These are phyloP conservation scores for Pelobates fuscus DNA, from an alignment of 2,113 vertebrate species.

Conservation along the genomic window DNA sequence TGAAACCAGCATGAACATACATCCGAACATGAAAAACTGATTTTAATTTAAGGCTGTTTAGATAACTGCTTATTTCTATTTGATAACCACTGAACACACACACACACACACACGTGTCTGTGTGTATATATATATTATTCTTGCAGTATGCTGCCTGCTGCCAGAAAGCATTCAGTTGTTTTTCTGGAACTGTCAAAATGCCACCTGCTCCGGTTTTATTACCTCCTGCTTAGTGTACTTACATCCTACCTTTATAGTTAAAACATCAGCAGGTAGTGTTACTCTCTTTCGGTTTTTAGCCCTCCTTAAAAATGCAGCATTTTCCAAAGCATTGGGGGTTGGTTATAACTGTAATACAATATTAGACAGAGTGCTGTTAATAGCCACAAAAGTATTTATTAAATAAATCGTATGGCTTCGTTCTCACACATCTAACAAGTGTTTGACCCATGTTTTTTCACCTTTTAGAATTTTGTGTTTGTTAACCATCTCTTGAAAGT, in stretches of 20 bases:
- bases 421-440: background rate
- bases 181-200: background rate
- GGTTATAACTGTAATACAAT: background rate
- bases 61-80: background rate
- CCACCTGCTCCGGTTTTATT: background rate
- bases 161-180: background rate
- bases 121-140: no score
- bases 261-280: background rate
- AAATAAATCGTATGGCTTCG: no score
- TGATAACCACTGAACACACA: background rate
- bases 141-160: no score
- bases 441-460: background rate
- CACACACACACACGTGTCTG: no score
- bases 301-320: background rate
- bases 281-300: background rate
- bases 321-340: background rate
- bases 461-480: background rate
- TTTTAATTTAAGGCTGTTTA: background rate
- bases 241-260: conserved; percentile 1
- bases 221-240: background rate
- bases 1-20: background rate
- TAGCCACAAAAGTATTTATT: background rate
- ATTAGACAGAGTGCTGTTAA: background rate
- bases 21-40: background rate
- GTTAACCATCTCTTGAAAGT: background rate